Conservation (phyloP, 2,113 vertebrate genomes). For the Corapipo altera region DNA sequence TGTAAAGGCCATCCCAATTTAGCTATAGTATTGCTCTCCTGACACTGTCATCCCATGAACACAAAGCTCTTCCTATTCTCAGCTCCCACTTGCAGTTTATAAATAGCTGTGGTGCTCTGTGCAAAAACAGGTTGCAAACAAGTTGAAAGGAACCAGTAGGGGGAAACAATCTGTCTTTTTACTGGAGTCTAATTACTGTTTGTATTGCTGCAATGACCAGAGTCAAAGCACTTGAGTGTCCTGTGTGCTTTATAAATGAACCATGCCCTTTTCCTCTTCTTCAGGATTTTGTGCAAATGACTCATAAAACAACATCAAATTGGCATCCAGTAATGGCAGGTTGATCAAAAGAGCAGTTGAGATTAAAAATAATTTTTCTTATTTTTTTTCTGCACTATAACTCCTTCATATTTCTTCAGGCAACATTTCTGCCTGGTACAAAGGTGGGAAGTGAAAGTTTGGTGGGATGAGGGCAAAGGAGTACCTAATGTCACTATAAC, state of each 20-base stretch:
- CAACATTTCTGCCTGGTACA: neutral
- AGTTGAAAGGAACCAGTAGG: neutral
- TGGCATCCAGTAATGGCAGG: neutral
- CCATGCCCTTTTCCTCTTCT: neutral
- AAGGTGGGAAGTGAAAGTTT: neutral
- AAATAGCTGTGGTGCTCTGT: neutral
- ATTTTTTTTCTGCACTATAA: neutral
- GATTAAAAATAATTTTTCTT: neutral
- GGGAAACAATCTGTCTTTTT: neutral
- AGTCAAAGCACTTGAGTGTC: neutral
- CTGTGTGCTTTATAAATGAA: neutral
- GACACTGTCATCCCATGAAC: constrained; percentile 5
- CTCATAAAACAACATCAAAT: neutral
- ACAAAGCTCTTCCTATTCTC: constrained; percentile 28
- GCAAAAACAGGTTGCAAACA: constrained; percentile 37
- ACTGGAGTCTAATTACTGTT: neutral
- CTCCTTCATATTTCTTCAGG: neutral
- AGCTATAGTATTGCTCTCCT: constrained; percentile 36
- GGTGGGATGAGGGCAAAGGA: neutral
- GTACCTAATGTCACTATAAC: neutral
- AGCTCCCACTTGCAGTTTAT: constrained; percentile 21
- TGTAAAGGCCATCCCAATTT: constrained; percentile 28
- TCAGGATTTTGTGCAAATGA: neutral
- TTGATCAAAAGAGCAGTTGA: neutral
- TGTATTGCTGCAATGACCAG: neutral